Base-by-base conservation (phyloP, 23 tunicate genomes). In the Halocynthia roretzi region DNA sequence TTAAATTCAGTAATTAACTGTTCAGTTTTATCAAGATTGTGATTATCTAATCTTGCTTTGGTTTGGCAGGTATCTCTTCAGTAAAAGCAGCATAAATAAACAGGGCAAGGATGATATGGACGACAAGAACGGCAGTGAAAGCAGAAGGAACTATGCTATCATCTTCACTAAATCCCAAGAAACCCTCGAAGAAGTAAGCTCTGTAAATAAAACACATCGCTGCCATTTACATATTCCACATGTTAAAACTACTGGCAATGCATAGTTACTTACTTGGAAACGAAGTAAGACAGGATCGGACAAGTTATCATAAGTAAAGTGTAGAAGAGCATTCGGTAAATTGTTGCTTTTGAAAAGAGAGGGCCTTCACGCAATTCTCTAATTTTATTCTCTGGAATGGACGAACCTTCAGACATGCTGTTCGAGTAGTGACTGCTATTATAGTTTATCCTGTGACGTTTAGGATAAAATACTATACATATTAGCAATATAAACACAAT, bases 1-100 rank as follows among this genome's bases (percentile, higher is more conserved):
- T 60, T 60, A 60, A 60, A 17, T 60, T 15, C 56, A 71, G 56
- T 71, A 15, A 40, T 20, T 15, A 4, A 10, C 11, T 10, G 31
- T 14, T 20, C 31, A 11, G 12, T 67, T 67, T 67, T 15, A 67
- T 14, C 21, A 11, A 17, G 14, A n/a, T 68, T 57, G 72, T 19
- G 48, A 4, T 57, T 58, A 40, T 17, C 72, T 85, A 92, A 8
- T 88, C 98, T 44, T 63, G 71, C 83, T 92, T 92, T 50, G 57
- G 23, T 75, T 92, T 92, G 44, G 15, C 52, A 9, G 92, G 85
- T 17, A 85, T 81, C 6, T 92, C 80, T 73, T 92, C 98, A 61
- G 84, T 82, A 69, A 76, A 92, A 10, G 98, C 98, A 48, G 88
- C 83, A 71, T 86, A 92, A 4, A 92, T 68, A 86, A 83, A 92